Conservation (phyloP, 2,113 vertebrate species). For the Petaurus breviceps region DNA sequence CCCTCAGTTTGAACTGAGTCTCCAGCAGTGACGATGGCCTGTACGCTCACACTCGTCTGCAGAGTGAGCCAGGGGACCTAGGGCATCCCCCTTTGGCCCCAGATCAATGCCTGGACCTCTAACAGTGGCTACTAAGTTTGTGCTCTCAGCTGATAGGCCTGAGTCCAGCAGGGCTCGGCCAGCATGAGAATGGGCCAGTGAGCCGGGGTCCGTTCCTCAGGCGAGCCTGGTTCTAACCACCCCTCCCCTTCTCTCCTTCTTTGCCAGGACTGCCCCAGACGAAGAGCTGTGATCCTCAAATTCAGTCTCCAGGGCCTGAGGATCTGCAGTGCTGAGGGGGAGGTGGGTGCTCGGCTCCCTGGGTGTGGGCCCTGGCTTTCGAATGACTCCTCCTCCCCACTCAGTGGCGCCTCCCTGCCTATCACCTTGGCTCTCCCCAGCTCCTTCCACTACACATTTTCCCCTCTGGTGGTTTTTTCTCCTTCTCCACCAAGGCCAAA, state of each 20-base stretch:
- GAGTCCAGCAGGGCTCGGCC: not conserved
- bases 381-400: not conserved
- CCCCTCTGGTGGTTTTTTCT: not conserved
- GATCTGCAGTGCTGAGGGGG: constrained; percentile 92
- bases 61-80: not conserved
- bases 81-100: too few species aligned
- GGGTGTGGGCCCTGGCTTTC: not conserved
- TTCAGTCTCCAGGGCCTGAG: constrained; percentile 95
- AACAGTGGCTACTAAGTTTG: too few species aligned
- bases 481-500: fast-evolving
- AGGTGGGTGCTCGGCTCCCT: constrained; percentile 79
- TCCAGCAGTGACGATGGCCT: not conserved
- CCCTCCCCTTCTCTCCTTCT: not conserved
- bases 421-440: not conserved
- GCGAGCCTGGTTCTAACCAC: not conserved
- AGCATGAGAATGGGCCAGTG: not conserved
- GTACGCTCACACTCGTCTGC: not conserved
- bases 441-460: not conserved
- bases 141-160: too few species aligned
- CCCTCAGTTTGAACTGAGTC: not conserved
- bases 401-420: not conserved
- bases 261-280: constrained; percentile 86
- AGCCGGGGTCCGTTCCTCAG: not conserved
- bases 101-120: too few species aligned
- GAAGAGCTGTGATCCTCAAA: constrained; percentile 88